Evolutionary conservation across 2,888 invertebrate genomes (phyloP).

Genomic region (Acronicta psi): DNA sequence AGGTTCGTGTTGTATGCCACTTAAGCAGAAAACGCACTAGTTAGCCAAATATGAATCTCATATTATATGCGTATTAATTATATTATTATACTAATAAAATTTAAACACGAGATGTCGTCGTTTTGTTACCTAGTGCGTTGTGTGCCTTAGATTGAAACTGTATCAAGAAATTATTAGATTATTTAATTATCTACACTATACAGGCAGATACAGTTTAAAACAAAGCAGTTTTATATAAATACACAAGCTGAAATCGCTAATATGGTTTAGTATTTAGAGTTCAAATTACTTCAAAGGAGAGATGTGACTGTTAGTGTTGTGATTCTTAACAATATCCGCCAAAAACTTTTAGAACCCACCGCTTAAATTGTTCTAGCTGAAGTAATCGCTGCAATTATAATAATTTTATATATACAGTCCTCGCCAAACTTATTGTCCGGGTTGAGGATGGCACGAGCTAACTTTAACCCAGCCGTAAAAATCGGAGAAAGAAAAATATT

Average conservation of each 20-base stretch:
- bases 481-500: too few relatives aligned
- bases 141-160: conserved; percentile 5
- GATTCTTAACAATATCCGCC: conserved; percentile 15
- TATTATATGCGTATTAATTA: not conserved
- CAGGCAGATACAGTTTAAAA: not conserved
- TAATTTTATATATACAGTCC: conserved; percentile 64
- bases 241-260: conserved; percentile 19
- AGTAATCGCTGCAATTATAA: conserved; percentile 68
- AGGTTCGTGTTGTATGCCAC: conserved; percentile 1
- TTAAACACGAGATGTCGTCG: not conserved
- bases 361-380: conserved; percentile 68
- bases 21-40: conserved; percentile 5
- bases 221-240: not conserved
- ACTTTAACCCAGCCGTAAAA: too few relatives aligned
- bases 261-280: conserved; percentile 11
- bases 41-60: not conserved
- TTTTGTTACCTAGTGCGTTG: conserved; percentile 18
- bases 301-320: conserved; percentile 46
- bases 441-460: too few relatives aligned
- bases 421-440: too few relatives aligned
- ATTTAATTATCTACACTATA: too few relatives aligned
- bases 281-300: conserved; percentile 50
- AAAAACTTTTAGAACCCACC: conserved; percentile 61
- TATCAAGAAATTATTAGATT: not conserved
- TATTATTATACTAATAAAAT: not conserved